These are phyloP conservation scores for Tetanocera ferruginea DNA, from an alignment of 2,888 invertebrate species.

Conservation along the genomic window DNA sequence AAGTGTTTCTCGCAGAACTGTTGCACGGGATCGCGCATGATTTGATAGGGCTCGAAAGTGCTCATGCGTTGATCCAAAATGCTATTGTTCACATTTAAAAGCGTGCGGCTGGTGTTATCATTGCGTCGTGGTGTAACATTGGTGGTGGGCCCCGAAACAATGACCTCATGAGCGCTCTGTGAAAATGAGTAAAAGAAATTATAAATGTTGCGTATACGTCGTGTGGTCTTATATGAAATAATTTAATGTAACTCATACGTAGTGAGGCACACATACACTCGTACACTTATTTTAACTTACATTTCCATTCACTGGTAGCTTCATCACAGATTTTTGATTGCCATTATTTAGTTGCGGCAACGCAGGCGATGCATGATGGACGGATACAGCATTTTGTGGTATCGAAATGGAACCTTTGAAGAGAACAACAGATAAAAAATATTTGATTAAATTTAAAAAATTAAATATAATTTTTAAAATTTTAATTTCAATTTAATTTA, in stretches of 20 bases:
- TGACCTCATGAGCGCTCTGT: slow-evolving; percentile 68
- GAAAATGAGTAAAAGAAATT: neutral
- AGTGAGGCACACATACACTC: neutral
- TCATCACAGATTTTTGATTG: slow-evolving; percentile 69
- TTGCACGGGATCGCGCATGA: slow-evolving; percentile 89
- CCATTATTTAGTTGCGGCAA: slow-evolving; percentile 63
- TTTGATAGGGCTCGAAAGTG: slow-evolving; percentile 89
- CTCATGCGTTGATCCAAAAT: slow-evolving; percentile 78
- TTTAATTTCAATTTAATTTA: neutral
- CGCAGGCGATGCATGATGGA: slow-evolving; percentile 69
- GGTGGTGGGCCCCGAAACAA: slow-evolving; percentile 76
- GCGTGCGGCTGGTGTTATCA: slow-evolving; percentile 84
- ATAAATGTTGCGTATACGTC: no score
- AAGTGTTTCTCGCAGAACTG: slow-evolving; percentile 97
- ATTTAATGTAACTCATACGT: neutral
- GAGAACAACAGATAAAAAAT: neutral
- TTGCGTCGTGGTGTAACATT: slow-evolving; percentile 75
- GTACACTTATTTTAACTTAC: slow-evolving; percentile 50
- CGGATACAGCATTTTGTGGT: slow-evolving; percentile 67
- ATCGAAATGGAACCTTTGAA: slow-evolving; percentile 64
- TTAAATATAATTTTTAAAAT: neutral
- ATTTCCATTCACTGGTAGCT: slow-evolving; percentile 66
- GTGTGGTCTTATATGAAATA: neutral
- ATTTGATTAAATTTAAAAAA: neutral
- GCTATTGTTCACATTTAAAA: slow-evolving; percentile 74